Base-by-base conservation (phyloP, 2,113 vertebrate genomes). In the Cynopterus brachyotis region DNA sequence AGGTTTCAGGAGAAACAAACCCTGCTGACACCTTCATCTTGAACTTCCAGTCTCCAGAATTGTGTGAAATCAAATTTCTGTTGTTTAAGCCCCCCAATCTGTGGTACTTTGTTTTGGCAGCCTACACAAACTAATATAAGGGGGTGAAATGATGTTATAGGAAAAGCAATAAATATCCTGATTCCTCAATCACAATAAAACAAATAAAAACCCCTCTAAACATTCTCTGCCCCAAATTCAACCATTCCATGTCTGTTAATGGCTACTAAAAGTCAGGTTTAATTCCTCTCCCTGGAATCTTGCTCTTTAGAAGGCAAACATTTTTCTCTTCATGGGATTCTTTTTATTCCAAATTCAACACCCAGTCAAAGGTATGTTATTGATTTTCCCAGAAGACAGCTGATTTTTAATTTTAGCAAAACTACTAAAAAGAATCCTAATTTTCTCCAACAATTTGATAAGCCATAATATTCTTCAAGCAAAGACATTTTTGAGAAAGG, bases 401-500 rank as follows among this genome's bases (percentile, higher is more conserved):
- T 30, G n/a, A 78, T 67, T 95, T 96, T 96, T 30, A 87, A n/a
- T 70, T 66, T 59, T 28, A n/a, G 80, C 32, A 73, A 35, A 89
- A 42, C 2, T 67, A 79, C 42, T 66, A 19, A 32, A 73, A 88
- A 93, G 72, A 9, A 76, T 64, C 26, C 62, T 76, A 12, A 28
- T 79, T 67, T 60, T 81, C 95, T 96, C 70, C 20, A 78, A 78
- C 26, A 78, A 89, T 15, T 84, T 89, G 35, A 17, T 82, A 82
- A 96, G 85, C 20, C 22, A 66, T 72, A 81, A 67, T 86, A 90
- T 96, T 97, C 32, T 98, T 87, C 73, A 67, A 64, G 30, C 32
- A 32, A 84, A 67, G 70, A 73, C 91, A 92, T 94, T 97, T 98
- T 64, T 97, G 96, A 98, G 95, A 97, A 98, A 98, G 83, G 72